phyloP scores from a whole-genome alignment of 2,888 invertebrate species.

The Catocala nupta region DNA sequence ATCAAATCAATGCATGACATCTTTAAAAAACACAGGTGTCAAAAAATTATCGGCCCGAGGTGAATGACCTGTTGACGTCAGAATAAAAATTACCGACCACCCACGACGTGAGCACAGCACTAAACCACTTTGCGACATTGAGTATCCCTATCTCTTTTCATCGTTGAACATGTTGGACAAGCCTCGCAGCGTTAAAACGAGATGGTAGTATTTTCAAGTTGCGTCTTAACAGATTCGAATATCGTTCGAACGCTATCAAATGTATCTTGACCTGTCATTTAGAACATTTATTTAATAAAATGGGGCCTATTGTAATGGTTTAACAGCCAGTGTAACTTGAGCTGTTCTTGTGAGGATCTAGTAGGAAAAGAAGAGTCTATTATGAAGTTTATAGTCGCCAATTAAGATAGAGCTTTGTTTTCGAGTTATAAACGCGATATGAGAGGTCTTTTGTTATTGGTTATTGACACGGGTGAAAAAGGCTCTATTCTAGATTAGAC shows the following conservation, averaged over 20 bases:
- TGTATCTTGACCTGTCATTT: constrained; percentile 47
- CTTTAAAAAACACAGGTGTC: constrained; percentile 65
- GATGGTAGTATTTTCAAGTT: constrained; percentile 27
- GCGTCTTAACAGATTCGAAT: constrained; percentile 31
- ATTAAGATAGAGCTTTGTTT: constrained; percentile 21
- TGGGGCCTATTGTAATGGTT: constrained; percentile 40
- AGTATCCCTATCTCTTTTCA: constrained; percentile 24
- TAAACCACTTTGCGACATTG: constrained; percentile 39
- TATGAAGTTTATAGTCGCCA: background rate
- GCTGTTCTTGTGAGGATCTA: constrained; percentile 9
- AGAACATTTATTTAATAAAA: constrained; percentile 43
- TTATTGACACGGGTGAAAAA: constrained; percentile 10
- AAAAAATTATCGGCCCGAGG: constrained; percentile 66
- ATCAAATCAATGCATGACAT: constrained; percentile 35
- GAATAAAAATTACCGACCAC: constrained; percentile 80
- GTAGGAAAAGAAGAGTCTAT: constrained; percentile 23
- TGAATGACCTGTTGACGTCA: constrained; percentile 81
- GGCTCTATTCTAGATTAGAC: constrained; percentile 7
- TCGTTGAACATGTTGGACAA: constrained; percentile 25
- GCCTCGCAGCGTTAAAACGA: constrained; percentile 28
- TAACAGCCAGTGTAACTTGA: constrained; percentile 35
- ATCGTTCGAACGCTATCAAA: constrained; percentile 49
- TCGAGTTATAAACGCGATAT: background rate
- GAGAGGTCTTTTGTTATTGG: constrained; percentile 26
- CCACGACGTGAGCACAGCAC: constrained; percentile 66